Base-by-base conservation (phyloP, 2,888 invertebrate genomes). In the Hydrotaea cyrtoneurina region DNA sequence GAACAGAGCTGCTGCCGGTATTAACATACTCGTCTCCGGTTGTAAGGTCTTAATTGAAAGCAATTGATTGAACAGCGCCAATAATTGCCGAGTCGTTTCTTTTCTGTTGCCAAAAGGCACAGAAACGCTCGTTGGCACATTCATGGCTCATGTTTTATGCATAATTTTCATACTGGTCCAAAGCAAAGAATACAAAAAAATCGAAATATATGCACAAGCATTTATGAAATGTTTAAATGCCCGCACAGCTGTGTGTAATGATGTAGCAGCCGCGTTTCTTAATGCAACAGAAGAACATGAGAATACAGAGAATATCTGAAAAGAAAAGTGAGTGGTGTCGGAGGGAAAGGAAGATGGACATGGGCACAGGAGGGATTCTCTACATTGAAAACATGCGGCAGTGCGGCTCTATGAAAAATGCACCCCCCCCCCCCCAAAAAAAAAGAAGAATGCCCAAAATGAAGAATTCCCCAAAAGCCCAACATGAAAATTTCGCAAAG, bases 171-270 rank as follows among this genome's bases (percentile, higher is more conserved):
- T 66, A 21, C 19, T 43, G 36, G 39, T 7, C 31, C 36, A 26
- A n/a, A 36, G 23, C 10, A 43, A 66, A 17, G 19, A 66, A 53
- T n/a, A n/a, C n/a, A n/a, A n/a, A n/a, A n/a, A n/a, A n/a, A n/a
- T n/a, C n/a, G n/a, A n/a, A n/a, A n/a, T n/a, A 71, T 31, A 31
- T 71, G 23, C 50, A 23, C 71, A 53, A 31, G 72, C 36, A 55
- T 31, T 31, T 36, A n/a, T 31, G 17, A 19, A 39, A 11, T n/a
- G 11, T 7, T n/a, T n/a, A n/a, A n/a, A 7, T 31, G 21, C 46
- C 11, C 46, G 13, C 8, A 39, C 39, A 39, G 4, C 10, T 15
- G 26, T 53, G 26, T n/a, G 5, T 23, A 26, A n/a, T 46, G 23
- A 23, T 21, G n/a, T 26, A 31, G 26, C 71, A 39, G 23, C 15